phyloP scores from a whole-genome alignment of 2,113 vertebrate genomes.

The Spizaetus ornatus region DNA sequence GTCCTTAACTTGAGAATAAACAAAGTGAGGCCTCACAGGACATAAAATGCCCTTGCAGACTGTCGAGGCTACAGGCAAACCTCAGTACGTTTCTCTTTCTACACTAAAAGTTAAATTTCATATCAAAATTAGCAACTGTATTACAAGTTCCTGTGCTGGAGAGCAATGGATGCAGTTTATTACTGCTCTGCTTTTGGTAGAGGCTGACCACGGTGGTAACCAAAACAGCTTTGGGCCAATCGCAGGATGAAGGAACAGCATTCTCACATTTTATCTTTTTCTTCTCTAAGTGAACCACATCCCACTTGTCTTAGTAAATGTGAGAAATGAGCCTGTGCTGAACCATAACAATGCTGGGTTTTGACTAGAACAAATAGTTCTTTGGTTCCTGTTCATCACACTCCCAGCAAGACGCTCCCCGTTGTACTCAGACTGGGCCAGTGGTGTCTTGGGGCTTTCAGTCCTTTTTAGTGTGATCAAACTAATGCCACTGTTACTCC shows the following conservation, averaged over 20 bases:
- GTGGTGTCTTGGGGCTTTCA: not conserved
- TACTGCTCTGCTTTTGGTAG: not conserved
- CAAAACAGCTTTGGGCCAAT: not conserved
- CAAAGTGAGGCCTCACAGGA: not conserved
- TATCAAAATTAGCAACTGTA: not conserved
- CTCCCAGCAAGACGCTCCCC: not conserved
- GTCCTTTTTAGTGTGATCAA: not conserved
- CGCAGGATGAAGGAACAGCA: not conserved
- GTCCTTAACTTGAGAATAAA: not conserved
- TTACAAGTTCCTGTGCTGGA: not conserved
- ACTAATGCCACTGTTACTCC: rapidly evolving
- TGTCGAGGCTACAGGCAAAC: not conserved
- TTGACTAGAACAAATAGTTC: not conserved
- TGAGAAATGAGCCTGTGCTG: not conserved
- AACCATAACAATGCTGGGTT: not conserved
- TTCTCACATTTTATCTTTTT: not conserved
- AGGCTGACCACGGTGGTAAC: not conserved
- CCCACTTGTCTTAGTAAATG: not conserved
- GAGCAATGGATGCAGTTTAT: not conserved
- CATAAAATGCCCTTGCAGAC: not conserved
- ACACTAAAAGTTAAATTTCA: not conserved
- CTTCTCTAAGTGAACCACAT: not conserved
- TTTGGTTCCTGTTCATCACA: not conserved
- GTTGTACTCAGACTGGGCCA: not conserved
- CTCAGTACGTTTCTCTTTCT: not conserved